Evolutionary conservation across 2,888 invertebrate species (phyloP).

Genomic region (Trissolcus japonicus): DNA sequence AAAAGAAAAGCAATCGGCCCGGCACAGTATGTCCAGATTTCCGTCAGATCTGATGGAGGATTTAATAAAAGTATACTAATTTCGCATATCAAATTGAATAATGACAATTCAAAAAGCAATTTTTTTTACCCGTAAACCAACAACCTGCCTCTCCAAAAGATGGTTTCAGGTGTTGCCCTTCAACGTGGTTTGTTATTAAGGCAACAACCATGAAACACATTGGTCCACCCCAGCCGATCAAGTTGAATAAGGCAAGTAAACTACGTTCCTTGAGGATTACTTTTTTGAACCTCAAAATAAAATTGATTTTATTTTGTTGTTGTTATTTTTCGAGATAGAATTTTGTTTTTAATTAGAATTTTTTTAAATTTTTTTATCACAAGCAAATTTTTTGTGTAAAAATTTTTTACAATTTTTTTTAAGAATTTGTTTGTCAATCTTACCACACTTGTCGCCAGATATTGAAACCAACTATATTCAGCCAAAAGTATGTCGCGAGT

Average conservation of each 20-base stretch:
- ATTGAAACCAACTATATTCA: slow-evolving; percentile 39
- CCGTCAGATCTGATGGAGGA: slow-evolving; percentile 3
- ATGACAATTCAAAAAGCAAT: background rate
- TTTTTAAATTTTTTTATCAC: no score
- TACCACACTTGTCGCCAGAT: slow-evolving; percentile 45
- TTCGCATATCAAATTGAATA: background rate
- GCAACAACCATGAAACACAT: slow-evolving; percentile 22
- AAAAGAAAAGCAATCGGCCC: slow-evolving; percentile 39
- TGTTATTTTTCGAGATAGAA: background rate
- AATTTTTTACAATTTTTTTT: background rate
- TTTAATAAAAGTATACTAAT: background rate
- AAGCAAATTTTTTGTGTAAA: no score
- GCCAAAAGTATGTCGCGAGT: slow-evolving; percentile 38
- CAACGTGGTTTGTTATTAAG: slow-evolving; percentile 16
- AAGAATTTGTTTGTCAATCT: background rate
- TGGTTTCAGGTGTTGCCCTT: slow-evolving; percentile 37
- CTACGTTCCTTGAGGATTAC: slow-evolving; percentile 20
- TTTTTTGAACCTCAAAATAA: slow-evolving; percentile 19
- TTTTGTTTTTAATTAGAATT: background rate
- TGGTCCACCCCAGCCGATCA: slow-evolving; percentile 36
- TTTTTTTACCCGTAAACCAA: slow-evolving; percentile 38
- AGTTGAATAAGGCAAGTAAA: slow-evolving; percentile 19
- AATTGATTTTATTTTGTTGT: background rate
- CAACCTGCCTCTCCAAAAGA: slow-evolving; percentile 33
- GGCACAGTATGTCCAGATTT: slow-evolving; percentile 39